Percentiles rank a stretch among this genome's conserved stretches.
Evolutionary conservation across 2,888 invertebrate species (phyloP).

Genomic region (Clanis bilineata): DNA sequence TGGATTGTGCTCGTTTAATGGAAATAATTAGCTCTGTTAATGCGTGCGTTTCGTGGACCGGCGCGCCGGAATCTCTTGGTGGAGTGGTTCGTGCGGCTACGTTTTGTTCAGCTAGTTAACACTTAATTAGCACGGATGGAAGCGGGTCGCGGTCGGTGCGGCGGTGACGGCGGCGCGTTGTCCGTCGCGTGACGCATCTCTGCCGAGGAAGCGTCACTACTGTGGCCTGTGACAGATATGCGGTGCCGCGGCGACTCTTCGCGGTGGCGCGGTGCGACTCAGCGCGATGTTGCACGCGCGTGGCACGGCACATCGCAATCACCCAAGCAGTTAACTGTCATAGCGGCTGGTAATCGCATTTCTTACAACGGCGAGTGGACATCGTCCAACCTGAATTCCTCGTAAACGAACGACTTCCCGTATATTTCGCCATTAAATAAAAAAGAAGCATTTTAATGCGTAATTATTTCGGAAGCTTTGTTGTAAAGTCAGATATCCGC

Average conservation of each 20-base stretch:
- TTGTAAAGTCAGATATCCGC: conserved; percentile 44
- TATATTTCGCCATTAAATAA: conserved; percentile 56
- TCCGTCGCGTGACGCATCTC: neutral
- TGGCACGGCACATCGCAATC: conserved; percentile 42
- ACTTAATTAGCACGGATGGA: conserved; percentile 52
- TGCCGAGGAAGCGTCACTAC: conserved; percentile 30
- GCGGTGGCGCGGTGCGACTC: conserved; percentile 26
- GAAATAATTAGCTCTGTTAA: conserved; percentile 76
- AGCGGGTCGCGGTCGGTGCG: conserved; percentile 19
- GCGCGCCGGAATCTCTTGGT: conserved; percentile 50
- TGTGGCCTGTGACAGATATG: conserved; percentile 14
- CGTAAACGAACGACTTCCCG: conserved; percentile 46
- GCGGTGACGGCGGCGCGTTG: neutral
- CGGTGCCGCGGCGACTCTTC: conserved; percentile 14
- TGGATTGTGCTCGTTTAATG: conserved; percentile 75
- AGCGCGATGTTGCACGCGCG: conserved; percentile 31
- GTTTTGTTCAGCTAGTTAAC: conserved; percentile 56
- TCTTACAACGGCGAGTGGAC: conserved; percentile 46
- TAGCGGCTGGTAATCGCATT: conserved; percentile 44
- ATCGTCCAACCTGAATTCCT: conserved; percentile 49
- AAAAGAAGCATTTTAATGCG: conserved; percentile 31
- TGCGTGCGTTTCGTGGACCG: conserved; percentile 38
- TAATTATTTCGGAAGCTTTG: conserved; percentile 46
- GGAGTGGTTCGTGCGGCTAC: conserved; percentile 37
- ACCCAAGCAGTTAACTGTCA: conserved; percentile 49